Conservation (phyloP, 1,140 invertebrate species). For the Stegodyphus dumicola region DNA sequence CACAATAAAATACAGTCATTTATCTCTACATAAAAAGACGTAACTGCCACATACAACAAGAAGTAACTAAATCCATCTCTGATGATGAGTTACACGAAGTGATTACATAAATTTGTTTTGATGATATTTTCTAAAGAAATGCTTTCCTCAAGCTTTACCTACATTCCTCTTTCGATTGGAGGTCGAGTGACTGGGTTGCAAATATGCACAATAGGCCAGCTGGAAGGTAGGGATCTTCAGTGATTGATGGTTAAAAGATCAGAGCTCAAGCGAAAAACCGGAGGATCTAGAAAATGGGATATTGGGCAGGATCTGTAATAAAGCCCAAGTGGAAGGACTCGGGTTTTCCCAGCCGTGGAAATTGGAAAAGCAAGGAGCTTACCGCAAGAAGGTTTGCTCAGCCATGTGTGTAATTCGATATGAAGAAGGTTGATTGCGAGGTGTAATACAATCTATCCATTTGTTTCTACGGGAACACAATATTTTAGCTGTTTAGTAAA, state of each 20-base stretch:
- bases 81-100: no score
- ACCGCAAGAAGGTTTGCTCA: conserved; percentile 45
- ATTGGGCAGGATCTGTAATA: conserved; percentile 51
- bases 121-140: neutral
- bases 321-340: conserved; percentile 35
- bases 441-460: conserved; percentile 56
- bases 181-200: conserved; percentile 19
- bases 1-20: no score
- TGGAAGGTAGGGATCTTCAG: conserved; percentile 14
- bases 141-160: no score
- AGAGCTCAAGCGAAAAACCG: conserved; percentile 45
- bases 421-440: conserved; percentile 55
- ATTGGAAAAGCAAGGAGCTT: conserved; percentile 56
- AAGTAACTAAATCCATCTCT: no score
- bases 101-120: no score
- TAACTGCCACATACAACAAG: no score
- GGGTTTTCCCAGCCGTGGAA: conserved; percentile 50
- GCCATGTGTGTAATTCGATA: conserved; percentile 57
- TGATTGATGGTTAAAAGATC: conserved; percentile 58
- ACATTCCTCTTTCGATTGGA: neutral
- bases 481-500: conserved; percentile 21
- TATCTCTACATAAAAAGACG: no score
- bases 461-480: conserved; percentile 22
- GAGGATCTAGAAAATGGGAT: conserved; percentile 44
- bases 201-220: conserved; percentile 37